phyloP scores from a whole-genome alignment of 2,113 vertebrate species.

The Herpetotheres cachinnans region DNA sequence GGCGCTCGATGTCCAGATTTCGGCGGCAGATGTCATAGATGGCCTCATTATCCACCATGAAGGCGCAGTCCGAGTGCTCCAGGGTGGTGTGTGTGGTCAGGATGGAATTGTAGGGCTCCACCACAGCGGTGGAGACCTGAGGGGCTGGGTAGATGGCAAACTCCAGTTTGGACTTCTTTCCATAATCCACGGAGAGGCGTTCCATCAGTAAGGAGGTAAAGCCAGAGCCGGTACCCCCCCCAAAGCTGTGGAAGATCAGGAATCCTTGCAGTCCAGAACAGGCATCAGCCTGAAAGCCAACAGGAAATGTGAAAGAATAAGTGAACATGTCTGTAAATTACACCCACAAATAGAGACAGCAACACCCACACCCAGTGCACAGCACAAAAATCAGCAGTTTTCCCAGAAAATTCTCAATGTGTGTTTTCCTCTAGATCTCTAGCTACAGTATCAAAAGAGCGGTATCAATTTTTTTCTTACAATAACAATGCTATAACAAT shows the following conservation, averaged over 20 bases:
- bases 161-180: conserved; percentile 92
- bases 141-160: conserved; percentile 91
- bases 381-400: neutral
- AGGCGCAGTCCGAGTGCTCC: conserved; percentile 81
- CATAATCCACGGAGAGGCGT: conserved; percentile 83
- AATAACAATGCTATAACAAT: neutral
- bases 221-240: conserved; percentile 80
- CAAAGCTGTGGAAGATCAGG: conserved; percentile 83
- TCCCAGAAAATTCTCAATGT: neutral
- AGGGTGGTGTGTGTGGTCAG: conserved; percentile 80
- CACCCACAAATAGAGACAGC: neutral
- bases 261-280: conserved; percentile 79
- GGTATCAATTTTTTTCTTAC: neutral
- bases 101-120: conserved; percentile 84
- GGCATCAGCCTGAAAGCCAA: conserved; percentile 61
- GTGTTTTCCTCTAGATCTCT: neutral
- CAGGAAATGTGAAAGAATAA: neutral
- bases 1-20: conserved; percentile 77
- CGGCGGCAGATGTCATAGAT: conserved; percentile 80
- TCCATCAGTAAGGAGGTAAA: conserved; percentile 92
- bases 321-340: neutral
- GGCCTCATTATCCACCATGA: conserved; percentile 85
- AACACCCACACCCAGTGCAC: neutral
- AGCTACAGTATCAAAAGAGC: neutral
- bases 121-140: conserved; percentile 81